These are phyloP conservation scores for Gavia stellata DNA, from an alignment of 2,113 vertebrate species.

Conservation along the genomic window DNA sequence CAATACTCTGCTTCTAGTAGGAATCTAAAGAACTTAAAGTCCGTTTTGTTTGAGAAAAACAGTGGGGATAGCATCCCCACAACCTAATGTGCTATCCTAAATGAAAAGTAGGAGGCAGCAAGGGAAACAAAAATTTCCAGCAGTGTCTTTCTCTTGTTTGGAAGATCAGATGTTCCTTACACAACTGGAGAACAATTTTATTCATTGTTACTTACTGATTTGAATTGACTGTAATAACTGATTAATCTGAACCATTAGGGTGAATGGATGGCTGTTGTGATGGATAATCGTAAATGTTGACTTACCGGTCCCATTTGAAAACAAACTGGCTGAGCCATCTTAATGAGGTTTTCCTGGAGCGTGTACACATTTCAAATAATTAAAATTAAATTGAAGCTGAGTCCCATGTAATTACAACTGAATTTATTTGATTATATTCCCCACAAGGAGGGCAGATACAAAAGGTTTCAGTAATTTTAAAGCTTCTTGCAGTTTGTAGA, in stretches of 20 bases:
- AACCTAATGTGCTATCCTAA: not conserved
- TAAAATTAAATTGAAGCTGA: slow-evolving; percentile 69
- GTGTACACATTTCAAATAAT: slow-evolving; percentile 72
- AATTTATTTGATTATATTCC: slow-evolving; percentile 57
- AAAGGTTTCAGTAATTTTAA: slow-evolving; percentile 10
- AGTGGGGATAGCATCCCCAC: not conserved
- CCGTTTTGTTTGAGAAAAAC: not conserved
- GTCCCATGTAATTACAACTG: slow-evolving; percentile 54
- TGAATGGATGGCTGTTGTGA: slow-evolving; percentile 41
- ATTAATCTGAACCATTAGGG: slow-evolving; percentile 52
- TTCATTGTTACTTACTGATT: not conserved
- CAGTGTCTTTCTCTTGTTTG: not conserved
- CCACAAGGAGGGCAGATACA: not conserved
- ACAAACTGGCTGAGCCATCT: slow-evolving; percentile 46
- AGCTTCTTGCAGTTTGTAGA: not conserved
- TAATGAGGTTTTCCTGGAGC: slow-evolving; percentile 66
- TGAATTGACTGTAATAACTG: slow-evolving; percentile 47
- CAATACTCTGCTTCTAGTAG: not conserved
- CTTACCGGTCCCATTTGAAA: slow-evolving; percentile 49
- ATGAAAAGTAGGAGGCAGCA: not conserved
- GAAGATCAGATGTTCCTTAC: not conserved
- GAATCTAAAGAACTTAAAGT: not conserved
- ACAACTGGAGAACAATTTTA: not conserved
- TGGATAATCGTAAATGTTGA: slow-evolving; percentile 42
- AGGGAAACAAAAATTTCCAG: not conserved